Evolutionary conservation across 2,888 invertebrate genomes (phyloP).

Genomic region (Agrilus biguttatus): DNA sequence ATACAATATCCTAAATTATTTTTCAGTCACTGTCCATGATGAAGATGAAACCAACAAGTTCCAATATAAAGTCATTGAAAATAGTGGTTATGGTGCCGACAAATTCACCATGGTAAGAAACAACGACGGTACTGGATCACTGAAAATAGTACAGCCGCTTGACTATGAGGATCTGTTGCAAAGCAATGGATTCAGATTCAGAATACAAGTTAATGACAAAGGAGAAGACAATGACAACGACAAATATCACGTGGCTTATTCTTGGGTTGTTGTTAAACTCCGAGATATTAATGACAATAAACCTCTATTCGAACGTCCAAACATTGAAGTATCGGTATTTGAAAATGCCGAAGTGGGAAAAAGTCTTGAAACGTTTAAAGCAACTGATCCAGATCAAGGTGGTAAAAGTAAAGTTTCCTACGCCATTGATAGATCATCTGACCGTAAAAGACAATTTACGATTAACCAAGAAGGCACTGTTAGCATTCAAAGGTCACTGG

Average conservation of each 20-base stretch:
- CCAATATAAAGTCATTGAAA: constrained; percentile 82
- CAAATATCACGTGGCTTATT: constrained; percentile 92
- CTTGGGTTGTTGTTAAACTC: constrained; percentile 86
- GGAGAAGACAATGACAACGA: constrained; percentile 93
- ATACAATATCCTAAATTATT: too few relatives aligned
- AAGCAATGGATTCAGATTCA: constrained; percentile 88
- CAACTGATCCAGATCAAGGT: constrained; percentile 91
- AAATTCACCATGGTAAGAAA: constrained; percentile 95
- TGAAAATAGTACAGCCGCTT: constrained; percentile 88
- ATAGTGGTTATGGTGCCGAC: constrained; percentile 89
- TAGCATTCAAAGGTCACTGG: constrained; percentile 80
- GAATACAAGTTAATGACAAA: constrained; percentile 88
- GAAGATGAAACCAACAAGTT: constrained; percentile 95
- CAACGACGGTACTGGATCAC: constrained; percentile 87
- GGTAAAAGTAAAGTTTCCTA: constrained; percentile 85
- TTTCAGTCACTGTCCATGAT: constrained; percentile 77
- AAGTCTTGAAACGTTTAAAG: constrained; percentile 83
- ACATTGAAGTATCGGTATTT: constrained; percentile 80
- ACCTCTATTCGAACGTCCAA: constrained; percentile 85
- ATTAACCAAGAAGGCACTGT: constrained; percentile 93
- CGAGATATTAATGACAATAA: constrained; percentile 96
- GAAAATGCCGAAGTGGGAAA: constrained; percentile 89
- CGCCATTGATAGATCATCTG: constrained; percentile 83
- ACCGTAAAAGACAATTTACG: constrained; percentile 83
- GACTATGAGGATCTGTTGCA: constrained; percentile 92